Evolutionary conservation across 2,113 vertebrate genomes (phyloP).

Genomic region (Carassius gibelio): DNA sequence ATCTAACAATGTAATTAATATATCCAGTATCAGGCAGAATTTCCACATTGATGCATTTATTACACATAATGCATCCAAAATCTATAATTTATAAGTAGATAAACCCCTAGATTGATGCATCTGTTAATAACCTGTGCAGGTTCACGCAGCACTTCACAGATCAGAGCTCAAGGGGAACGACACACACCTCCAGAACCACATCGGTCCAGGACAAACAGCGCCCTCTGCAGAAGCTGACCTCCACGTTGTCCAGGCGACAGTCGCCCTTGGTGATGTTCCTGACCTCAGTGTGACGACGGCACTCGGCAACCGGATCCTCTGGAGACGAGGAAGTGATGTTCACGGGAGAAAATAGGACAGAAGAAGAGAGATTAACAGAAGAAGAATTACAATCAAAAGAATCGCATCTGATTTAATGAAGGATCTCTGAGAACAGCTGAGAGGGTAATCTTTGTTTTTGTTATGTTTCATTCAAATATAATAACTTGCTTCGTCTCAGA

Average conservation of each 20-base stretch:
- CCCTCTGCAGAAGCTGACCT: conserved; percentile 86
- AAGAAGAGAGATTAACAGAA: neutral
- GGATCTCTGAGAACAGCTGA: neutral
- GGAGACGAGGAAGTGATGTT: conserved; percentile 29
- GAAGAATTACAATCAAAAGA: conserved; percentile 33
- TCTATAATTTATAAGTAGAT: neutral
- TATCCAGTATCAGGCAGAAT: neutral
- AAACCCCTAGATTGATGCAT: neutral
- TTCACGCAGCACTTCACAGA: neutral
- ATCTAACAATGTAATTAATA: neutral
- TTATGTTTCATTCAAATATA: neutral
- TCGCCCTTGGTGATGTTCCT: conserved; percentile 86
- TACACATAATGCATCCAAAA: neutral
- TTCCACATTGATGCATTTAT: neutral
- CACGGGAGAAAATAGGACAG: conserved; percentile 1
- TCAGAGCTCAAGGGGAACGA: neutral
- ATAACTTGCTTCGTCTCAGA: neutral
- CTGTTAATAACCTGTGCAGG: neutral
- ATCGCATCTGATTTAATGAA: conserved; percentile 20
- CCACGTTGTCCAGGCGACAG: conserved; percentile 83
- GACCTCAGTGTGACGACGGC: conserved; percentile 77
- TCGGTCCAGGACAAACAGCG: conserved; percentile 82
- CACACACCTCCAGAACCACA: conserved; percentile 83
- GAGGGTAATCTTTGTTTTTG: neutral
- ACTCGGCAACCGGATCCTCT: conserved; percentile 74